These are phyloP conservation scores for Theristicus caerulescens DNA, from an alignment of 2,113 vertebrate genomes.

Conservation along the genomic window DNA sequence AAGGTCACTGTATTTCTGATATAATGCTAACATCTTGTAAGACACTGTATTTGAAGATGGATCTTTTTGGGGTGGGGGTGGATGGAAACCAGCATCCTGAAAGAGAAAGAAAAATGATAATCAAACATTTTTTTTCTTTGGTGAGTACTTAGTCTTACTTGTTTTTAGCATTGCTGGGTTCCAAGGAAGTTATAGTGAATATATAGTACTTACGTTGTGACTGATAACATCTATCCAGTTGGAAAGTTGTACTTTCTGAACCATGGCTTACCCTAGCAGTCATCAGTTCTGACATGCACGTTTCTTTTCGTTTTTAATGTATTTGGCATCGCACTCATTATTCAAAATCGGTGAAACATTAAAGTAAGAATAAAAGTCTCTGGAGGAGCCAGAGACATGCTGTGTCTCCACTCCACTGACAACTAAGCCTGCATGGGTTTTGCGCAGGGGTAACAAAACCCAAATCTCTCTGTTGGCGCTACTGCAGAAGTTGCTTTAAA, in stretches of 20 bases:
- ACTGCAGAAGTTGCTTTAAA: background rate
- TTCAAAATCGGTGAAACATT: slow-evolving; percentile 33
- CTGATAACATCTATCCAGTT: background rate
- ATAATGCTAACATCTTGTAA: slow-evolving; percentile 14
- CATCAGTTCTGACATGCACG: slow-evolving; percentile 49
- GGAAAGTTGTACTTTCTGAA: slow-evolving; percentile 23
- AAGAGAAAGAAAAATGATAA: background rate
- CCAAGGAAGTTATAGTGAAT: background rate
- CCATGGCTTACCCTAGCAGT: background rate
- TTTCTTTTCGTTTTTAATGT: slow-evolving; percentile 36
- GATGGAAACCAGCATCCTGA: background rate
- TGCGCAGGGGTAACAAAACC: background rate
- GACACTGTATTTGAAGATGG: slow-evolving; percentile 1
- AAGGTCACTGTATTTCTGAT: slow-evolving; percentile 29
- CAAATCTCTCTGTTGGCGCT: background rate
- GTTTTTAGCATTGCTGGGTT: background rate
- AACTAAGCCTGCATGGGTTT: background rate
- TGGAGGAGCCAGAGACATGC: slow-evolving; percentile 40
- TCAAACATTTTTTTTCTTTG: background rate
- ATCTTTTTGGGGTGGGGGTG: background rate
- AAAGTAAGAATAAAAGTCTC: slow-evolving; percentile 4
- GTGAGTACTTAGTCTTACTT: background rate
- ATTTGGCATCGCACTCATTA: slow-evolving; percentile 29
- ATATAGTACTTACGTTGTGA: background rate
- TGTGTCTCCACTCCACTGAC: background rate